Conservation (phyloP, 1,140 invertebrate genomes). For the Drosophila aff. region DNA sequence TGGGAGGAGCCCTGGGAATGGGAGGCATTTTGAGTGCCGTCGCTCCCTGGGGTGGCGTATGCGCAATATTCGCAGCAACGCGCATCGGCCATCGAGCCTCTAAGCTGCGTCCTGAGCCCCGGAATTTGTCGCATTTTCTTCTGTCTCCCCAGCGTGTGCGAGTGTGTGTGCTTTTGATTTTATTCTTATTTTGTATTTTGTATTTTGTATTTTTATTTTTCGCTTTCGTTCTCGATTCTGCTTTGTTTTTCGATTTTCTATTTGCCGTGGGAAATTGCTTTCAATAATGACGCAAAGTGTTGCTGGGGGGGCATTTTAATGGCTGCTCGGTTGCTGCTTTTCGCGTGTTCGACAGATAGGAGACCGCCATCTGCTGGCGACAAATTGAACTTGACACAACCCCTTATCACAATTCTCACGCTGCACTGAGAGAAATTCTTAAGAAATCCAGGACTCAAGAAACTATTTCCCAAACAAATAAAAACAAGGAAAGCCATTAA, state of each 20-base stretch:
- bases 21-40: conserved; percentile 26
- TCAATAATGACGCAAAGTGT: conserved; percentile 63
- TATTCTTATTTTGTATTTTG: conserved; percentile 39
- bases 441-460: fast-evolving
- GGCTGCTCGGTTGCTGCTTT: conserved; percentile 27
- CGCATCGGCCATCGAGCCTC: conserved; percentile 39
- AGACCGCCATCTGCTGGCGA: conserved; percentile 32
- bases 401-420: conserved; percentile 22
- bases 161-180: conserved; percentile 26
- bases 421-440: conserved; percentile 10
- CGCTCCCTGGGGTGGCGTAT: conserved; percentile 53
- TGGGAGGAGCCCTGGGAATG: neutral
- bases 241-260: conserved; percentile 59
- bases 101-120: conserved; percentile 56
- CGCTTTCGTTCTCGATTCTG: conserved; percentile 33
- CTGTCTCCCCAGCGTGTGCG: neutral
- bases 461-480: neutral
- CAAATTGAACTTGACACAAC: conserved; percentile 37
- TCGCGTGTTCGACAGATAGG: conserved; percentile 36
- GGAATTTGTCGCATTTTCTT: conserved; percentile 65
- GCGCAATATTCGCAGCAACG: conserved; percentile 61
- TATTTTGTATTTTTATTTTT: conserved; percentile 29
- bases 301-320: conserved; percentile 52
- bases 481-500: neutral
- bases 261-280: conserved; percentile 56